These are phyloP conservation scores for Pyrgus malvae DNA, from an alignment of 2,888 invertebrate genomes.

Conservation along the genomic window DNA sequence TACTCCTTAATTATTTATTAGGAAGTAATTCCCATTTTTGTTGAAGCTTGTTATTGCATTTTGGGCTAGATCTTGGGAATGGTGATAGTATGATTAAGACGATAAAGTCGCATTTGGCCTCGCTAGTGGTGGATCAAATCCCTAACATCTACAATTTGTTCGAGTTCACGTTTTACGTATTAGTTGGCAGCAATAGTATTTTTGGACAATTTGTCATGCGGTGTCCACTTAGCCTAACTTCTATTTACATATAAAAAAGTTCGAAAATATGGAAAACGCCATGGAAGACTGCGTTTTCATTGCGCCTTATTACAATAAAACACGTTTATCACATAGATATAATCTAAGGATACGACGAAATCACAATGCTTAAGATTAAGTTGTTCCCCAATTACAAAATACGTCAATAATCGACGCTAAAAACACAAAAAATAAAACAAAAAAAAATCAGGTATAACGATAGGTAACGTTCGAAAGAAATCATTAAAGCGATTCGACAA, in stretches of 20 bases:
- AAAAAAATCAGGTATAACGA: constrained; percentile 71
- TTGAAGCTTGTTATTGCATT: too few relatives aligned
- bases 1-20: too few relatives aligned
- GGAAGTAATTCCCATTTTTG: too few relatives aligned
- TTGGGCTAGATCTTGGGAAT: too few relatives aligned
- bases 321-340: constrained; percentile 73
- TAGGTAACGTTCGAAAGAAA: constrained; percentile 75
- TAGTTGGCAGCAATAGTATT: constrained; percentile 46
- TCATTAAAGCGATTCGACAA: constrained; percentile 70
- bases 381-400: constrained; percentile 74
- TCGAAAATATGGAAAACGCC: constrained; percentile 62
- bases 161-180: constrained; percentile 56
- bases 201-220: constrained; percentile 71
- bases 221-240: constrained; percentile 52
- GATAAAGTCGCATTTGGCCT: background rate
- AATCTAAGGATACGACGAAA: constrained; percentile 72
- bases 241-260: constrained; percentile 56
- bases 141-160: constrained; percentile 58
- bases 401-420: constrained; percentile 61
- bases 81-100: too few relatives aligned
- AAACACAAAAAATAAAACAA: constrained; percentile 60
- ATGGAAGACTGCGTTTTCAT: constrained; percentile 73
- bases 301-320: constrained; percentile 56
- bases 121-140: constrained; percentile 6
- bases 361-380: constrained; percentile 76